Conservation (phyloP, 1,140 invertebrate species). For the Planococcus citri region DNA sequence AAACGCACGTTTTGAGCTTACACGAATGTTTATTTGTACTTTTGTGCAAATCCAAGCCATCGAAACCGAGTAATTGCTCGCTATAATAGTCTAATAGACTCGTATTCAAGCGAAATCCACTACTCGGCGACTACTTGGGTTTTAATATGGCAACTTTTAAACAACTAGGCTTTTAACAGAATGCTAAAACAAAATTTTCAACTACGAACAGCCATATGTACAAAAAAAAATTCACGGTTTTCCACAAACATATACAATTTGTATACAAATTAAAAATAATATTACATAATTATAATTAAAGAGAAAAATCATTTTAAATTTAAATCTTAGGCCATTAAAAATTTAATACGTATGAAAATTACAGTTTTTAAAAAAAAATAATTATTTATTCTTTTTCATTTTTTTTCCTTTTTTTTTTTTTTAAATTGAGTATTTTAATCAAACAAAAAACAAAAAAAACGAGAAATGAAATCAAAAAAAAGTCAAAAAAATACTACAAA, state of each 20-base stretch:
- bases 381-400: too few species aligned
- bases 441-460: too few species aligned
- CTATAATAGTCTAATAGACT: neutral
- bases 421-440: too few species aligned
- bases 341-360: neutral
- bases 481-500: neutral
- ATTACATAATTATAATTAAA: neutral
- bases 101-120: neutral
- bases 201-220: neutral
- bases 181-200: neutral
- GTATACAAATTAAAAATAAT: slow-evolving; percentile 3
- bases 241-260: neutral
- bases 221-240: neutral
- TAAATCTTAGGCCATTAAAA: neutral
- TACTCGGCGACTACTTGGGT: neutral
- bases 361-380: too few species aligned
- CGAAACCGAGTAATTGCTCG: neutral
- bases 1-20: neutral
- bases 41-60: neutral
- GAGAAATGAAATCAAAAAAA: neutral
- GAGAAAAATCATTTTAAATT: neutral
- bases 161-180: too few species aligned
- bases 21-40: neutral
- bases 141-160: too few species aligned
- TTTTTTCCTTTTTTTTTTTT: neutral